A percentile compares a stretch with the other conserved stretches of the same genome.
These are phyloP conservation scores for Phalacrocorax brasilianus DNA, from an alignment of 2,113 vertebrate species.

Conservation along the genomic window DNA sequence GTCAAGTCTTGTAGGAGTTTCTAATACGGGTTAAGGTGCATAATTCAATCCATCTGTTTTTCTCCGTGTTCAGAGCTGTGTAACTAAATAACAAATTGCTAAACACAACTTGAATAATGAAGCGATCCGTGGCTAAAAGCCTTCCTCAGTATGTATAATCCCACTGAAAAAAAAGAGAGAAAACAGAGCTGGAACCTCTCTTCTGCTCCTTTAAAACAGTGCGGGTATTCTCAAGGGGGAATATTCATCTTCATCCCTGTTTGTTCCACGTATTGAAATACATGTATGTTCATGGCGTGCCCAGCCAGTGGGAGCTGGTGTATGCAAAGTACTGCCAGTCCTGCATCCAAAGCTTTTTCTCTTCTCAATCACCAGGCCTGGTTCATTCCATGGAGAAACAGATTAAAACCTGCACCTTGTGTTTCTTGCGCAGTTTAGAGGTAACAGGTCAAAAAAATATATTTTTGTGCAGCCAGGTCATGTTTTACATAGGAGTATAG, in stretches of 20 bases:
- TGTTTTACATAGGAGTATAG: neutral
- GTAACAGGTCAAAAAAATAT: neutral
- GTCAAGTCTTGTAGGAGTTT: neutral
- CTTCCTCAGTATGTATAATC: neutral
- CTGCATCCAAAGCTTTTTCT: neutral
- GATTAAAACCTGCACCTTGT: neutral
- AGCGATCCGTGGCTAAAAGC: neutral
- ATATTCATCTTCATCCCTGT: neutral
- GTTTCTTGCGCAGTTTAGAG: neutral
- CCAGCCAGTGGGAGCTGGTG: neutral
- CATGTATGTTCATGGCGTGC: rapidly evolving
- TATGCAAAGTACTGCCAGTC: neutral
- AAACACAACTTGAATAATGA: conserved; percentile 1
- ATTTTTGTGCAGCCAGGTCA: neutral
- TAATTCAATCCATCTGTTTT: neutral
- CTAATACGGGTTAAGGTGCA: neutral
- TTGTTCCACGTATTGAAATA: rapidly evolving
- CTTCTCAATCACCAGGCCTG: neutral
- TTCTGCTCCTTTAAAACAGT: neutral
- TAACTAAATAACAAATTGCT: conserved; percentile 20
- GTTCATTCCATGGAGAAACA: neutral
- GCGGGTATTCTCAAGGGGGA: neutral
- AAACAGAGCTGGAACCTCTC: neutral
- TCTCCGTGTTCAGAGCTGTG: neutral
- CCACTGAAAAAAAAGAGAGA: neutral